Evolutionary conservation across 2,113 vertebrate species (phyloP), one percentile per base, ranked within the genome.

Genomic region (Galeopterus variegatus): DNA sequence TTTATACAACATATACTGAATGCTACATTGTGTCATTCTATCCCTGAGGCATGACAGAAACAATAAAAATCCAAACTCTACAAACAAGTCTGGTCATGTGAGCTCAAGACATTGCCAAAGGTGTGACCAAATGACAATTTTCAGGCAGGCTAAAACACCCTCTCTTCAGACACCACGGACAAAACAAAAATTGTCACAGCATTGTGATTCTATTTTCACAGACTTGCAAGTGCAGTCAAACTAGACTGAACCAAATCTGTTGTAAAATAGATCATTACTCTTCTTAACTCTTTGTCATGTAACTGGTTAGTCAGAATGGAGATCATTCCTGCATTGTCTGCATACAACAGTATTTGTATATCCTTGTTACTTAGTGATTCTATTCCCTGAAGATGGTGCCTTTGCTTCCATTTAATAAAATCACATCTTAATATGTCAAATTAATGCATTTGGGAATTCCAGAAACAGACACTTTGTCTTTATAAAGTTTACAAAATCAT

Each of bases 401-500:
- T 93, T 79, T 65, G 80, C 58, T 94, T 95, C 14, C 48, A 62
- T 83, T 96, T 92, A 90, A 88, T 76, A 87, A 65, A 96, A 89
- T 89, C 62, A 45, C 52, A 75, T 52, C 60, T 50, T 94, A 36
- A 76, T 97, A 95, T 69, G 15, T 41, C 88, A 96, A 67, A 58
- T 79, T 17, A 64, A 84, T 93, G 28, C 95, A 67, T 36, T 50
- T 41, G 10, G 19, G 33, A 11, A 62, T 69, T 90, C 23, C 60
- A 77, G 48, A 90, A 94, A 64, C 3, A 50, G 15, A 65, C 7
- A 23, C 9, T 69, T 3, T 70, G 15, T 12, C 56, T 88, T 89
- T 60, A 73, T 45, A 75, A 77, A 89, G 72, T 92, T 75, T 76
- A 92, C 67, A 24, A 95, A 95, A 89, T 65, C 77, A 80, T 31